Evolutionary conservation across 2,888 invertebrate genomes (phyloP).

Genomic region (Drosophila macrothrix): DNA sequence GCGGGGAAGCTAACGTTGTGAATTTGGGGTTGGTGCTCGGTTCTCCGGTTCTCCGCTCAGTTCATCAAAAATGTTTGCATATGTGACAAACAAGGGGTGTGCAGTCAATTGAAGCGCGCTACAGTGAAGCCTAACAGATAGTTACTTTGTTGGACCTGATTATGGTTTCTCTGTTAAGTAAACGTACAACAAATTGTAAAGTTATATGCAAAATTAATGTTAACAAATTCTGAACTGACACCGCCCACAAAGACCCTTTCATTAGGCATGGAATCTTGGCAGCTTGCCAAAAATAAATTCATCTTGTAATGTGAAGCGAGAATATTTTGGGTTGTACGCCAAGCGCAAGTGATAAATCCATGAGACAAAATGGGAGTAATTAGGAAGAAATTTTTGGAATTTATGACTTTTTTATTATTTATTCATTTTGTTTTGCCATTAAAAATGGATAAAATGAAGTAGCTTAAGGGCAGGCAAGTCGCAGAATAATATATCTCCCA

Average conservation of each 20-base stretch:
- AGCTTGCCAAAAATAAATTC: background rate
- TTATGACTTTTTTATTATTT: background rate
- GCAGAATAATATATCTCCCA: background rate
- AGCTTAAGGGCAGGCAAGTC: background rate
- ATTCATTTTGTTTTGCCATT: background rate
- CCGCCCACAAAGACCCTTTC: background rate
- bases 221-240: background rate
- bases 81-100: conserved; percentile 28
- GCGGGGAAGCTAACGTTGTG: conserved; percentile 8
- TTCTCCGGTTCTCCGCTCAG: conserved; percentile 7
- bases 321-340: background rate
- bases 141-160: conserved; percentile 4
- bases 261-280: background rate
- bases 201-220: background rate
- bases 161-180: conserved; percentile 5
- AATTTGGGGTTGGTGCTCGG: conserved; percentile 13
- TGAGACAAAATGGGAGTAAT: background rate
- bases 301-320: background rate
- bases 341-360: background rate
- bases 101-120: conserved; percentile 6
- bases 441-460: background rate
- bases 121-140: conserved; percentile 16
- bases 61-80: conserved; percentile 57
- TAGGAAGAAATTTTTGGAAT: background rate
- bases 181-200: conserved; percentile 3